Evolutionary conservation across 2,888 invertebrate genomes (phyloP), one percentile per base, ranked within the genome.

Genomic region (Drosophila greeni): DNA sequence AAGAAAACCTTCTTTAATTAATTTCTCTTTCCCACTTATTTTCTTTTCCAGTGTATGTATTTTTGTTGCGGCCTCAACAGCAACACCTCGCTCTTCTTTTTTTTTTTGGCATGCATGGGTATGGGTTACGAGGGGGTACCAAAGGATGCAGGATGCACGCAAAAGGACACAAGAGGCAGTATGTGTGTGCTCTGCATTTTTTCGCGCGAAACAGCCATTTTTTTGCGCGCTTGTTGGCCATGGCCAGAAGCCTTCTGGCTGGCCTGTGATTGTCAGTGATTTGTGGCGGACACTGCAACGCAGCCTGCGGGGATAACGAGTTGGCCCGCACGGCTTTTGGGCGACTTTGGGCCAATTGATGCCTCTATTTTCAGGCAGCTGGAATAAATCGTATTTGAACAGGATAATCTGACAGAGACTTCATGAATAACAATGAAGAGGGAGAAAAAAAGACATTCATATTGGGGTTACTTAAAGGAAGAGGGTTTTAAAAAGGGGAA

Each of bases 201-300:
- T 45, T 40, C 36, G 31, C 39, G 37, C 39, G 42, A 45, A 52
- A 16, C 33, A 40, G 36, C 42, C 47, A 49, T 56, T 54, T 66
- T 51, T 47, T 66, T 45, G 20, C 48, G 52, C 51, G 54, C 42
- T 51, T 36, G 53, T 37, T 51, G 53, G 42, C 56, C 70, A 47
- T 52, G 55, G 55, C 55, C 55, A 52, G 60, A 49, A 60, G 64
- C 73, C 60, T 39, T 45, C 39, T 70, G 67, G 67, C 57, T 59
- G 62, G 62, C 29, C 42, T 47, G 49, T 75, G 78, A 81, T 77
- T 81, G 76, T 72, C 76, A 62, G 68, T 78, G 79, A 79, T 79
- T 79, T 83, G 83, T 83, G 72, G 64, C 31, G 42, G 56, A 40
- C 66, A 39, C 23, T 23, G 49, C 33, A 49, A 31, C 37, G 49